phyloP scores from a whole-genome alignment of 2,113 vertebrate species.

The Xyrauchen texanus region DNA sequence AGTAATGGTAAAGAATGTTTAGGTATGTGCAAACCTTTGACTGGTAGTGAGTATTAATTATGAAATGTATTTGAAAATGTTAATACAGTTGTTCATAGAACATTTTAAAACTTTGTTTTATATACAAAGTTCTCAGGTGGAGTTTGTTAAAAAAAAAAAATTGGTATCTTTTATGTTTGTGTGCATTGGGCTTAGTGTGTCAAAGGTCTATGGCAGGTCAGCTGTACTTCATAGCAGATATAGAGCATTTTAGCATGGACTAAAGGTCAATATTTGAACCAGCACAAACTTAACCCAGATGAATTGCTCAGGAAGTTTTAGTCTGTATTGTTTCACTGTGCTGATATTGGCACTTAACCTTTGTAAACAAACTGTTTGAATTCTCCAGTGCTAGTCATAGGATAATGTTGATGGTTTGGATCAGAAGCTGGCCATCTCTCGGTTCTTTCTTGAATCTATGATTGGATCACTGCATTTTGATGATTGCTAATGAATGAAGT shows the following conservation, averaged over 20 bases:
- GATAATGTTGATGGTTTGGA: conserved; percentile 8
- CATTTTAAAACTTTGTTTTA: too few species aligned
- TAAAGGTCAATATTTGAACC: neutral
- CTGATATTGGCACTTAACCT: conserved; percentile 33
- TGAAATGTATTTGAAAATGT: too few species aligned
- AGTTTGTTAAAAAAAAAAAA: too few species aligned
- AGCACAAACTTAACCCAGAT: conserved; percentile 14
- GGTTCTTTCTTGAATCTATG: neutral
- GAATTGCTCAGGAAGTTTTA: conserved; percentile 19
- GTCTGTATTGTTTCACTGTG: conserved; percentile 11
- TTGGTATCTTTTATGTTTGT: neutral
- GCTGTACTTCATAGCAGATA: conserved; percentile 18
- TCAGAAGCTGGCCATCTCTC: conserved; percentile 16
- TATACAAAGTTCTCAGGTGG: too few species aligned
- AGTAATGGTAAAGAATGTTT: too few species aligned
- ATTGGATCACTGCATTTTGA: neutral
- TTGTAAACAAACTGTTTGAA: conserved; percentile 22
- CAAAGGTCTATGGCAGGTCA: neutral
- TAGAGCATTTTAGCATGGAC: conserved; percentile 2
- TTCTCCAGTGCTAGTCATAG: neutral
- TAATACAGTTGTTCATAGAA: too few species aligned
- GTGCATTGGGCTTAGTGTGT: neutral
- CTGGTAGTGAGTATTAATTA: too few species aligned
- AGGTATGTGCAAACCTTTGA: too few species aligned
- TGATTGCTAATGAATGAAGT: conserved; percentile 8